These are phyloP conservation scores for Rapana venosa DNA, from an alignment of 2,888 invertebrate genomes.

Conservation along the genomic window DNA sequence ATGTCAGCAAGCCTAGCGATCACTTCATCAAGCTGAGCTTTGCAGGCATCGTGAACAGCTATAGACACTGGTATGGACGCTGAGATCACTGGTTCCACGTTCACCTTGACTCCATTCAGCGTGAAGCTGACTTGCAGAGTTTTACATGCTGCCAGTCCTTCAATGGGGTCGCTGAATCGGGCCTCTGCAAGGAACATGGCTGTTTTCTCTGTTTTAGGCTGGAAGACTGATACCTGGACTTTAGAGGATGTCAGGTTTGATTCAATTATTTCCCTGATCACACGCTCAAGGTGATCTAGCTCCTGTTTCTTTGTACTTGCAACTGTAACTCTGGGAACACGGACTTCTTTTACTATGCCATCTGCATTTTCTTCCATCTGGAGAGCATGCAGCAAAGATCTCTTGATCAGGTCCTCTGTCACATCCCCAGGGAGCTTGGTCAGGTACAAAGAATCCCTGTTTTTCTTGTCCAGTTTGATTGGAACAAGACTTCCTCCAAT, in stretches of 20 bases:
- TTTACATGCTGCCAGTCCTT: constrained; percentile 54
- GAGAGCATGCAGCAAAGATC: constrained; percentile 27
- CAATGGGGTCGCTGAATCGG: constrained; percentile 55
- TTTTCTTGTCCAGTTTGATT: constrained; percentile 36
- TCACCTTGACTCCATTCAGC: constrained; percentile 45
- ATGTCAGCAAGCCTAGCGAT: constrained; percentile 40
- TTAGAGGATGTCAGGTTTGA: constrained; percentile 35
- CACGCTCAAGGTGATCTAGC: constrained; percentile 30
- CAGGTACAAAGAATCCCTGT: constrained; percentile 38
- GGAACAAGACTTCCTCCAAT: constrained; percentile 29
- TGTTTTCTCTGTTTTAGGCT: constrained; percentile 47
- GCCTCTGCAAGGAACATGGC: constrained; percentile 55
- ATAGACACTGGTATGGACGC: constrained; percentile 50
- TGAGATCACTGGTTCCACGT: constrained; percentile 52
- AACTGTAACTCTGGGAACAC: constrained; percentile 29
- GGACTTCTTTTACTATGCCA: constrained; percentile 18
- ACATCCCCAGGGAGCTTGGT: constrained; percentile 45
- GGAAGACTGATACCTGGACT: constrained; percentile 50
- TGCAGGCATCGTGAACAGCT: constrained; percentile 50
- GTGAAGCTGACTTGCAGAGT: constrained; percentile 31
- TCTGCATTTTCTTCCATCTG: background rate
- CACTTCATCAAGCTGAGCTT: constrained; percentile 49
- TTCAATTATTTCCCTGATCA: constrained; percentile 43
- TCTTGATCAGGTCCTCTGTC: constrained; percentile 52
- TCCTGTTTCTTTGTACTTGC: background rate